These are phyloP conservation scores for Petrocephalus schoutedeni DNA, from an alignment of 2,797 vertebrate species.

Conservation along the genomic window DNA sequence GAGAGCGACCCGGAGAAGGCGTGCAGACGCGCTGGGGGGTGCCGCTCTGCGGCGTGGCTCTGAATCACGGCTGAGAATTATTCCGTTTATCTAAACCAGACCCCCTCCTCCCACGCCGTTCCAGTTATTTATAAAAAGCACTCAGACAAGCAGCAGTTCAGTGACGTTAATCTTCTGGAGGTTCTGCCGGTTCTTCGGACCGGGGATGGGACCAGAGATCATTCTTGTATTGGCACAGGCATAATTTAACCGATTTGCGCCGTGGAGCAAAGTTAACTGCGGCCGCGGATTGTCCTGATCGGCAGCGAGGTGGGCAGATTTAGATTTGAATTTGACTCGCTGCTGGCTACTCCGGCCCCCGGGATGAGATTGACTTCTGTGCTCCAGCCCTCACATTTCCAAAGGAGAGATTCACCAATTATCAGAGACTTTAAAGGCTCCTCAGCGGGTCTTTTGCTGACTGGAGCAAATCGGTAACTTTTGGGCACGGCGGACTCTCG, in stretches of 20 bases:
- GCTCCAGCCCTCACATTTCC: not conserved
- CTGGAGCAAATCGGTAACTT: not conserved
- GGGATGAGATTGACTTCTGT: not conserved
- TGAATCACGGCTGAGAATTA: not conserved
- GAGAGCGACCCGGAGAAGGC: not conserved
- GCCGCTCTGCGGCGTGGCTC: not conserved
- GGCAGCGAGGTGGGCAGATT: not conserved
- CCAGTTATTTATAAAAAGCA: not conserved
- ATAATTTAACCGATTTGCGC: not conserved
- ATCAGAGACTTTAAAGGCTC: not conserved
- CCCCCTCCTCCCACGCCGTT: not conserved
- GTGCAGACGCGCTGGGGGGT: not conserved
- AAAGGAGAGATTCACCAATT: not conserved
- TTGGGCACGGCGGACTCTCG: not conserved
- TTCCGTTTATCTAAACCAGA: not conserved
- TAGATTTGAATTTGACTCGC: not conserved
- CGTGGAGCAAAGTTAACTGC: not conserved
- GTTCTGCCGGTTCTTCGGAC: not conserved
- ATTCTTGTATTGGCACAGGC: not conserved
- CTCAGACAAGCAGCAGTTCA: not conserved
- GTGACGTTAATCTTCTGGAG: not conserved
- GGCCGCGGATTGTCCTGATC: not conserved
- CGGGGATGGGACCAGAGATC: not conserved
- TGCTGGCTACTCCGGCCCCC: not conserved
- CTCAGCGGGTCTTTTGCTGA: not conserved